phyloP scores from a whole-genome alignment of 2,113 vertebrate species.

The Dromiciops gliroides region DNA sequence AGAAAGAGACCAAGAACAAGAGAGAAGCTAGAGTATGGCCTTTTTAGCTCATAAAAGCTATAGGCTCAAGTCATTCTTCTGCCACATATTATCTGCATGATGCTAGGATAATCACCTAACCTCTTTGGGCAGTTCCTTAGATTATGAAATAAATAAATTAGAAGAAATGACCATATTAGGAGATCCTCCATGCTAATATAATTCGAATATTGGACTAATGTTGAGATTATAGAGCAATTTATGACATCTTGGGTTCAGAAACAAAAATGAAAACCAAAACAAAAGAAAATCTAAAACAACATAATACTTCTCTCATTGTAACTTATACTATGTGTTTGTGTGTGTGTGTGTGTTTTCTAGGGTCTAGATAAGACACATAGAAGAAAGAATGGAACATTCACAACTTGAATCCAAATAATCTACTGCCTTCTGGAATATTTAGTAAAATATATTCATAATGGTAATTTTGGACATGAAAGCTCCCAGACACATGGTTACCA shows the following conservation, averaged over 20 bases:
- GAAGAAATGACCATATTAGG: not conserved
- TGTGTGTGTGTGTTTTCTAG: not conserved
- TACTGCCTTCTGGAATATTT: not conserved
- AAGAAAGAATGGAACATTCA: not conserved
- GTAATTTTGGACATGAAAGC: not conserved
- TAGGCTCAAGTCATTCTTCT: not conserved
- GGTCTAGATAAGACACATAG: not conserved
- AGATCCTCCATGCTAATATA: not conserved
- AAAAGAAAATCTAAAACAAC: accelerated
- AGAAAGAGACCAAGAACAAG: constrained; percentile 39
- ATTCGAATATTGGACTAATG: constrained; percentile 13
- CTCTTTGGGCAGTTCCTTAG: not conserved
- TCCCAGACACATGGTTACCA: not conserved
- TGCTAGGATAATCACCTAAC: not conserved
- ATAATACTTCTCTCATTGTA: not conserved
- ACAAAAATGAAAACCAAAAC: not conserved
- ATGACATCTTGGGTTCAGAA: not conserved
- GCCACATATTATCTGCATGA: not conserved
- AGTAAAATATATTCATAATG: not conserved
- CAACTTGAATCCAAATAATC: not conserved
- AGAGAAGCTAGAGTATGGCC: constrained; percentile 9
- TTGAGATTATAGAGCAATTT: constrained; percentile 47
- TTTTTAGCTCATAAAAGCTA: not conserved
- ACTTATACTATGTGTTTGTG: not conserved
- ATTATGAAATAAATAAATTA: not conserved